A percentile compares a stretch with the other conserved stretches of the same genome.
Conservation (phyloP, 2,888 invertebrate species). For the Heteromyza rotundicornis region DNA sequence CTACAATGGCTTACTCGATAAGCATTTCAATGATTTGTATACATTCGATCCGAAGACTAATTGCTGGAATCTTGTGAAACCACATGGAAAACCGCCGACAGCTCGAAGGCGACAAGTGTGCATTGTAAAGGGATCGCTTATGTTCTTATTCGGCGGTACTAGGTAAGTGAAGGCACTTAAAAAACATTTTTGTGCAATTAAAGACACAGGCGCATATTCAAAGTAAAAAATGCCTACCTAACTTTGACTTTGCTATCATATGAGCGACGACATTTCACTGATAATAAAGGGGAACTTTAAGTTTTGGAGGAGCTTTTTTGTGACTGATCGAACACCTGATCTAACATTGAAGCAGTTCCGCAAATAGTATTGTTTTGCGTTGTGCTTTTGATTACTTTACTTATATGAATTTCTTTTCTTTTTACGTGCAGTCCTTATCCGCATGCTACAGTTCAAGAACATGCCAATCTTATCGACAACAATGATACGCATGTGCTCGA, state of each 20-base stretch:
- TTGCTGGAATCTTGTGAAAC: conserved; percentile 69
- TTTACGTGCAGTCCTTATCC: conserved; percentile 31
- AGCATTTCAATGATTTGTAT: conserved; percentile 85
- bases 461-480: conserved; percentile 71
- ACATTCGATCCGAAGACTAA: conserved; percentile 72
- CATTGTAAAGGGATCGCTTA: conserved; percentile 72
- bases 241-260: too few relatives aligned
- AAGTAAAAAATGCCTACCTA: too few relatives aligned
- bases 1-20: conserved; percentile 76
- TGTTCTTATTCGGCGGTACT: conserved; percentile 90
- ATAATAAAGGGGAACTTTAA: too few relatives aligned
- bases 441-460: conserved; percentile 31
- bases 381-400: too few relatives aligned
- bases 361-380: too few relatives aligned
- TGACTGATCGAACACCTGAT: too few relatives aligned
- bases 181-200: too few relatives aligned
- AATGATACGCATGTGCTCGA: conserved; percentile 85
- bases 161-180: conserved; percentile 66
- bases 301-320: too few relatives aligned
- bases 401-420: not conserved
- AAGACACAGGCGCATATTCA: too few relatives aligned
- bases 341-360: too few relatives aligned
- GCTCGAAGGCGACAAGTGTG: conserved; percentile 80
- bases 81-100: conserved; percentile 69
- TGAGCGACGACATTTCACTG: too few relatives aligned